phyloP scores from a whole-genome alignment of 1,140 invertebrate species.

The Myzus persicae region DNA sequence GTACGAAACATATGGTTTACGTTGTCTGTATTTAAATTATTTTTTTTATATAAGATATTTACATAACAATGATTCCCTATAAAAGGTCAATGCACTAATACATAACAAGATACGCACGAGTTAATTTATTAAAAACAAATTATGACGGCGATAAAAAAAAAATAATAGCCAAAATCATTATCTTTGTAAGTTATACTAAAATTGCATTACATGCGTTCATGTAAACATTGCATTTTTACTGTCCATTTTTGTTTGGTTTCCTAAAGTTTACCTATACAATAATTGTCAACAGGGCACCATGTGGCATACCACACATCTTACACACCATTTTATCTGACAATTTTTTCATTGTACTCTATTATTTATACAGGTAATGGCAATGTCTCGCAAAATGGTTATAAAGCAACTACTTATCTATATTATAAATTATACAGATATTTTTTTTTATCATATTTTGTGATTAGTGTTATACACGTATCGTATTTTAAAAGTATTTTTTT shows the following conservation, averaged over 20 bases:
- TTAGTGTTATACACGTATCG: background rate
- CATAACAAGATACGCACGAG: constrained; percentile 36
- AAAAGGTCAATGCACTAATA: constrained; percentile 37
- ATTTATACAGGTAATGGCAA: background rate
- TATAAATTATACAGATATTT: background rate
- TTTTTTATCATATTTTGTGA: background rate
- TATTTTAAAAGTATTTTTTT: background rate
- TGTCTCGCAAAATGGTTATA: background rate
- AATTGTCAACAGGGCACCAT: background rate
- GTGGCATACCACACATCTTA: background rate
- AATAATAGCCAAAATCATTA: background rate
- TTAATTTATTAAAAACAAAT: constrained; percentile 22
- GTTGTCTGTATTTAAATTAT: background rate
- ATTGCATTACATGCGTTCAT: background rate
- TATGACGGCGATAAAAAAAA: background rate
- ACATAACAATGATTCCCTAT: constrained; percentile 14
- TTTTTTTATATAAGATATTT: constrained; percentile 30
- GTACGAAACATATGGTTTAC: background rate
- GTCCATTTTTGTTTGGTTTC: background rate
- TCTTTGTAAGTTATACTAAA: background rate
- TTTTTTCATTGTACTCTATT: background rate
- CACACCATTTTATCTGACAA: background rate
- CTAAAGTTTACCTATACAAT: background rate
- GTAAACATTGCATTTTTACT: background rate
- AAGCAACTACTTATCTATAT: background rate